Evolutionary conservation across 2,888 invertebrate genomes (phyloP).

Genomic region (Meandrusa payeni): DNA sequence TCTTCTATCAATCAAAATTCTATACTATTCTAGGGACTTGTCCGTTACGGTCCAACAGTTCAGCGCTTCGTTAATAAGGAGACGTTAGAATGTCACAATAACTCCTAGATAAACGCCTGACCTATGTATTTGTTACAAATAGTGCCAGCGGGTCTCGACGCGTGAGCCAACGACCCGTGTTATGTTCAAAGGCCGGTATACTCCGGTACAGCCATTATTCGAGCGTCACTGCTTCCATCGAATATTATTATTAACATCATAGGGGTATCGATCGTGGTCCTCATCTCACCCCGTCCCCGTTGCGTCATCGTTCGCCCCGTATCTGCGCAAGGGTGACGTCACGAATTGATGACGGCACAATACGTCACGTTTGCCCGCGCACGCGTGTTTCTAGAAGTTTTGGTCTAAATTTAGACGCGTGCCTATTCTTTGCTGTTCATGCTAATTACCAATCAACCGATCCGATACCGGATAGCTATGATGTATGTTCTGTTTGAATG

Average conservation of each 20-base stretch:
- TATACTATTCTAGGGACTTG: slow-evolving; percentile 5
- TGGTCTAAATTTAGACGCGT: slow-evolving; percentile 42
- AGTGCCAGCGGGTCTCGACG: slow-evolving; percentile 42
- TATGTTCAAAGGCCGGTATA: slow-evolving; percentile 53
- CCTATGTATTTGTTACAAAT: slow-evolving; percentile 46
- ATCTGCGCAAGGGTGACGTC: slow-evolving; percentile 48
- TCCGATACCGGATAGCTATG: not conserved
- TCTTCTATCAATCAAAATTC: slow-evolving; percentile 10
- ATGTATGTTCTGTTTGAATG: too few relatives aligned
- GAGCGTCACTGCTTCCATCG: slow-evolving; percentile 60
- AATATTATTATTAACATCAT: slow-evolving; percentile 46
- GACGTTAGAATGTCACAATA: slow-evolving; percentile 50
- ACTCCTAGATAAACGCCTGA: slow-evolving; percentile 51
- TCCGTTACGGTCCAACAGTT: slow-evolving; percentile 27
- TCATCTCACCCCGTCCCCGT: slow-evolving; percentile 37
- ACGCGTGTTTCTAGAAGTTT: slow-evolving; percentile 45
- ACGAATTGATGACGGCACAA: slow-evolving; percentile 45
- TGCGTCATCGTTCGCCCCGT: slow-evolving; percentile 61
- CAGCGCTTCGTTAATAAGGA: slow-evolving; percentile 30
- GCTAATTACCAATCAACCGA: slow-evolving; percentile 12
- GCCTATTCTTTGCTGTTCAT: slow-evolving; percentile 23
- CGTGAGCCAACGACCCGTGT: slow-evolving; percentile 66
- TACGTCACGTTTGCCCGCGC: slow-evolving; percentile 54
- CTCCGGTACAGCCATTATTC: slow-evolving; percentile 47
- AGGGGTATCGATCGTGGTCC: slow-evolving; percentile 50